Base-by-base conservation (phyloP, 2,888 invertebrate genomes). In the Drosophila nigricruria region DNA sequence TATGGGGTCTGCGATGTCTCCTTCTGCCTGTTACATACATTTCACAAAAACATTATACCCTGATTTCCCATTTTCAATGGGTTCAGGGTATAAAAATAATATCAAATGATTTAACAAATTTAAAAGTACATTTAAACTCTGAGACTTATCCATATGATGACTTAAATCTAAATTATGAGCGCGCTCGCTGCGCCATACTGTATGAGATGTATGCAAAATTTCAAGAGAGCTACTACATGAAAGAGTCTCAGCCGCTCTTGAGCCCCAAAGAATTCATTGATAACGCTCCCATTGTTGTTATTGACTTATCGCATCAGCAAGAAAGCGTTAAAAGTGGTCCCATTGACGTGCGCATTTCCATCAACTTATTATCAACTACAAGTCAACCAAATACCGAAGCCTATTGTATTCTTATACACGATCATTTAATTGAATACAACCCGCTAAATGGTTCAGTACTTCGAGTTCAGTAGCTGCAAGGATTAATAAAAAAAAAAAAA, bases 91-190 rank as follows among this genome's bases (percentile, higher is more conserved):
- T n/a, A n/a, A 38, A 38, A 38, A 38, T 38, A 38, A 38, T 38
- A 38, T 8, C n/a, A 38, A 38, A n/a, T 38, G 36, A 38, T 38
- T 38, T 38, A 38, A 38, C n/a, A 38, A 38, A n/a, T 38, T 38
- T 38, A n/a, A 38, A 38, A 38, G n/a, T 38, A 38, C 36, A 38
- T 38, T n/a, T 38, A 38, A 38, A n/a, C 36, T 38, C 36, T n/a
- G 8, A 6, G 6, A n/a, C 36, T 38, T 38, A 38, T n/a, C n/a
- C n/a, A 38, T 38, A 38, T 38, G n/a, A n/a, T 38, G n/a, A 38
- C 36, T 38, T 38, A 38, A 38, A 38, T 2, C 36, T n/a, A n/a
- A 38, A 38, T 38, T 38, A 38, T 38, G 36, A 38, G 5, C 36
- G n/a, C 36, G 36, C 36, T 38, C 36, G 36, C 36, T 38, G 36